These are phyloP conservation scores for Tiliqua scincoides DNA, from an alignment of 2,113 vertebrate species.

Conservation along the genomic window DNA sequence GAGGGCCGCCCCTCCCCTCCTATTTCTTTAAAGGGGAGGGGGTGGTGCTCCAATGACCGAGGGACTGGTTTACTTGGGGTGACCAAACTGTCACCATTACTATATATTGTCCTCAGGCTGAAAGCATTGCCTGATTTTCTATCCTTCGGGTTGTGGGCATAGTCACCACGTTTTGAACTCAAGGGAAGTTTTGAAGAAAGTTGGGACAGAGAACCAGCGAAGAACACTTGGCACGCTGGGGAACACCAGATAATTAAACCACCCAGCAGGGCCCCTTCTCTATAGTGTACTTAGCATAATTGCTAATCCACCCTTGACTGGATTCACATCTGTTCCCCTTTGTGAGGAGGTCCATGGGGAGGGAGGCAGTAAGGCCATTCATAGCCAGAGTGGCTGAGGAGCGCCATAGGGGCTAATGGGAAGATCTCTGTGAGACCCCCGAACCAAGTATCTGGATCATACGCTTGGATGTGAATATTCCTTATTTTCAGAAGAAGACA, in stretches of 20 bases:
- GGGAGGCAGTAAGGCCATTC: neutral
- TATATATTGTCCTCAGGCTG: neutral
- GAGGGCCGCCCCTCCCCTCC: too few species aligned
- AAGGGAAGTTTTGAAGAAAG: neutral
- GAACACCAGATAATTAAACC: neutral
- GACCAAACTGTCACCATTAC: neutral
- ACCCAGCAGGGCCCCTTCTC: neutral
- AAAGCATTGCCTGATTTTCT: too few species aligned
- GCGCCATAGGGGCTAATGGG: neutral
- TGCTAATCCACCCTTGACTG: slow-evolving; percentile 10
- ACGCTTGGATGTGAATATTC: too few species aligned
- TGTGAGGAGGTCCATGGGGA: neutral
- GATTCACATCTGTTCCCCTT: slow-evolving; percentile 1
- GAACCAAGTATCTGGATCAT: neutral
- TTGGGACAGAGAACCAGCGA: neutral
- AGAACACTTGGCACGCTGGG: neutral
- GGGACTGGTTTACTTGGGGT: too few species aligned
- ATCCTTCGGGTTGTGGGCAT: neutral
- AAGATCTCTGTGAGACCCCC: neutral
- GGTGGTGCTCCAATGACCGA: too few species aligned
- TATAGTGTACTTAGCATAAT: neutral
- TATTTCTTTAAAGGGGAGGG: too few species aligned
- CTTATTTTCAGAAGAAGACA: too few species aligned
- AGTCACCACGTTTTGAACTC: neutral
- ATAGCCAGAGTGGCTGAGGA: neutral